Evolutionary conservation across 1,140 invertebrate genomes (phyloP), one percentile per base, ranked within the genome.

Genomic region (Drosophila lacteicornis): DNA sequence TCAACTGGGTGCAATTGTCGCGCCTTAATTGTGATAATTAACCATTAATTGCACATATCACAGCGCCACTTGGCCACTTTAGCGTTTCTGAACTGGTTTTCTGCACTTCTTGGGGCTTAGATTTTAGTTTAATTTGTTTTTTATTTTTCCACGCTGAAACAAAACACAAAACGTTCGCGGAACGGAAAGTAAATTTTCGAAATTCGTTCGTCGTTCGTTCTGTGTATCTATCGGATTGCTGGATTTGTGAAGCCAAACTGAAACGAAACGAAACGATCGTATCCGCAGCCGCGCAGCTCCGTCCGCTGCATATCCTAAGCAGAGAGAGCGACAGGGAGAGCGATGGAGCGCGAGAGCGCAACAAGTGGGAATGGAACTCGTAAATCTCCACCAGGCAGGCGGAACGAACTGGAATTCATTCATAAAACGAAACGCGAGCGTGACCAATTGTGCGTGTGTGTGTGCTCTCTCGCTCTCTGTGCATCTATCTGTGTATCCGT

Each of bases 211-310:
- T 86, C 63, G 68, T 58, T 69, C 58, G 80, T 77, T 87, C 83
- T 92, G 82, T 92, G 91, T 91, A 91, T 92, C 91, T 92, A 91
- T 92, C 80, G 91, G 84, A 90, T 92, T 79, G 84, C 80, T 87
- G 85, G 85, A 88, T 86, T 86, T 80, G 83, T 86, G 71, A 86
- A 86, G 83, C 75, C 84, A 88, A 88, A 91, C 90, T 91, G 85
- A 91, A 91, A 91, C 91, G 91, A 92, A 92, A 87, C 91, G 91
- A 92, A 92, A 87, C 91, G 91, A 88, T 88, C 85, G 82, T 55
- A 60, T 82, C 75, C 77, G 75, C 67, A 70, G 82, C 42, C 63
- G 50, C 46, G 51, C 51, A 38, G 51, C 33, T 55, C 50, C 27
- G 50, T 11, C 69, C 66, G 82, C 40, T 74, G 74, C 59, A 84